phyloP scores from a whole-genome alignment of 2,113 vertebrate genomes.

The Nerophis ophidion region DNA sequence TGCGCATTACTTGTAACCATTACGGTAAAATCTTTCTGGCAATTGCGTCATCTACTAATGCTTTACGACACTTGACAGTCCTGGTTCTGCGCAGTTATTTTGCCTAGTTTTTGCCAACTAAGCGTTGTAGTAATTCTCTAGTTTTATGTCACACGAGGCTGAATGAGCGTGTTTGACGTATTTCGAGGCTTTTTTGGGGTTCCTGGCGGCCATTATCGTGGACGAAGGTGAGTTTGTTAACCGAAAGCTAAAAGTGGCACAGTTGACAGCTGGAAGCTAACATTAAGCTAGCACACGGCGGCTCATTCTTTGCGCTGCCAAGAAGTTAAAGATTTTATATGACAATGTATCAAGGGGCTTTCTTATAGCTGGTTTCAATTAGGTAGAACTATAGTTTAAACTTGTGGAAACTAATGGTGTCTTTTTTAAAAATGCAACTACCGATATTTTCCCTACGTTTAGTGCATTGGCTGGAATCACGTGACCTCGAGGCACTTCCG shows the following conservation, averaged over 20 bases:
- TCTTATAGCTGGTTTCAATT: too few relatives aligned
- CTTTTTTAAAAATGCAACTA: too few relatives aligned
- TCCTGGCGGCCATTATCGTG: slow-evolving; percentile 53
- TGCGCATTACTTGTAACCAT: background rate
- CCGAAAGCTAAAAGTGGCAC: background rate
- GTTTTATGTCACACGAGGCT: background rate
- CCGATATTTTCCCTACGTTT: too few relatives aligned
- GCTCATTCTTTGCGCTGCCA: background rate
- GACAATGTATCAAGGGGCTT: background rate
- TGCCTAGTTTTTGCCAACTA: background rate
- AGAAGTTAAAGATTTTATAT: slow-evolving; percentile 15
- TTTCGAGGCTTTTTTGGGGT: slow-evolving; percentile 72
- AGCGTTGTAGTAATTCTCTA: background rate
- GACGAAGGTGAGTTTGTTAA: slow-evolving; percentile 53
- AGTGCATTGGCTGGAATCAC: too few relatives aligned
- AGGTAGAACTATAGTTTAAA: too few relatives aligned
- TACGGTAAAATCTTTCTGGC: slow-evolving; percentile 40
- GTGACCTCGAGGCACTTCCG: too few relatives aligned
- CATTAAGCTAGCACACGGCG: slow-evolving; percentile 17
- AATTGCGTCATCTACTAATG: slow-evolving; percentile 32
- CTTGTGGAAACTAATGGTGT: too few relatives aligned
- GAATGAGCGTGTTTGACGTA: slow-evolving; percentile 75
- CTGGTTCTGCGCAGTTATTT: too few relatives aligned
- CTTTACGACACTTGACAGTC: slow-evolving; percentile 50
- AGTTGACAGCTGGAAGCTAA: slow-evolving; percentile 3